phyloP scores from a whole-genome alignment of 2,113 vertebrate species.

The Oreocharis arfaki region DNA sequence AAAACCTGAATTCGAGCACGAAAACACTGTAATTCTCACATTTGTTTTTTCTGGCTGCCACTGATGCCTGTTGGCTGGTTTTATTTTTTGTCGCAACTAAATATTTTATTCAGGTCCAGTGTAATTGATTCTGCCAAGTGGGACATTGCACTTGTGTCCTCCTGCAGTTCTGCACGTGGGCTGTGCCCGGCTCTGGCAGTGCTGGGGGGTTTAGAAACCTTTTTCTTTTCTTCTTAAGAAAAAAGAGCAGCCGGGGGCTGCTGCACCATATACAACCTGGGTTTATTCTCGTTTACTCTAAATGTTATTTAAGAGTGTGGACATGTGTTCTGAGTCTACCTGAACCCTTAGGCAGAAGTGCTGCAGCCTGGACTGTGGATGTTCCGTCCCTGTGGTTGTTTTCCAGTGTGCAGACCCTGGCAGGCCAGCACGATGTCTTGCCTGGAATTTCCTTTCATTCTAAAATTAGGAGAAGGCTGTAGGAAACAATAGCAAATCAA shows the following conservation, averaged over 20 bases:
- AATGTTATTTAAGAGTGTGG: too few species aligned
- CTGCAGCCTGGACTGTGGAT: background rate
- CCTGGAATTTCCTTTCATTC: constrained; percentile 53
- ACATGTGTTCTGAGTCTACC: accelerated
- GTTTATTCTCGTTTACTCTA: background rate
- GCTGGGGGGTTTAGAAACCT: background rate
- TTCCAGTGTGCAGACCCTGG: background rate
- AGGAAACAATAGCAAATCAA: constrained; percentile 33
- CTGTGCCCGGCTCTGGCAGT: background rate
- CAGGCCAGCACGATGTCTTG: background rate
- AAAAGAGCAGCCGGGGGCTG: background rate
- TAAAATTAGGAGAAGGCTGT: constrained; percentile 32
- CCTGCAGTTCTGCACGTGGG: background rate
- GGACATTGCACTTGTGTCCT: background rate
- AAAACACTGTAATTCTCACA: background rate
- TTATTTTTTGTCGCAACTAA: background rate
- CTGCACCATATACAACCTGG: background rate
- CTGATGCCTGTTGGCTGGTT: background rate
- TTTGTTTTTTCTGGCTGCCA: background rate
- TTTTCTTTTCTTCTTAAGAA: background rate
- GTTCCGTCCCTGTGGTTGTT: background rate
- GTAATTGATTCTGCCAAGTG: background rate
- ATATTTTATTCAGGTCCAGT: background rate
- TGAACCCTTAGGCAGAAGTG: background rate
- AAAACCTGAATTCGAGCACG: background rate